Base-by-base conservation (phyloP, 2,113 vertebrate species). In the Perca flavescens region DNA sequence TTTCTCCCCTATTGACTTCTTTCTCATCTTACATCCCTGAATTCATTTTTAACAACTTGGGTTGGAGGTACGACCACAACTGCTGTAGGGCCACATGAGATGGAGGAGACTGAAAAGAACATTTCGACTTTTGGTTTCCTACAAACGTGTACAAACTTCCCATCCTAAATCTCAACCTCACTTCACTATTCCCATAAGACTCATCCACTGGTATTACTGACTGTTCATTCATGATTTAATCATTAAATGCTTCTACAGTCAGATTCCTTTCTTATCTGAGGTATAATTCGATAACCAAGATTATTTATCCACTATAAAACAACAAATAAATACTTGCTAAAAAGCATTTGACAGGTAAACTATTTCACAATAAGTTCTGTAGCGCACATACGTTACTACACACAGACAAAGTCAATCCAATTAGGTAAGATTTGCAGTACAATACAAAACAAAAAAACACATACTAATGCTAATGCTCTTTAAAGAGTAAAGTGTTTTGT, bases 1-100 rank as follows among this genome's bases (percentile, higher is more conserved):
- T 82, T 69, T 70, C 75, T 68, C 69, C 77, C 47, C 47, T 21
- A 80, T 85, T 88, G 60, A 87, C 86, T 54, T 77, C 25, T 16
- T 65, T 60, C 87, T 85, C 79, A 49, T 80, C 64, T 85, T 78
- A 71, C 60, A 21, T 67, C 65, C 21, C 69, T 66, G 53, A 83
- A 81, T 83, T 86, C 13, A 79, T 70, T 80, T 68, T 76, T 43
- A n/a, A 15, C 34, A 12, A 8, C n/a, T 36, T 2, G 13, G 40
- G 21, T 21, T 8, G 31, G n/a, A 12, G 57, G 67, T 57, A 21
- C 1, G 19, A 80, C 69, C 34, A 19, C 28, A 15, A 75, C 74
- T 1, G 50, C 61, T 28, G 65, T 2, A 34, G 12, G 22, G 31
- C 46, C 52, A 15, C 62, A 6, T 13, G 21, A 61, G 53, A 31